Base-by-base conservation (phyloP, 2,113 vertebrate genomes). In the Sinocyclocheilus maitianheensis region DNA sequence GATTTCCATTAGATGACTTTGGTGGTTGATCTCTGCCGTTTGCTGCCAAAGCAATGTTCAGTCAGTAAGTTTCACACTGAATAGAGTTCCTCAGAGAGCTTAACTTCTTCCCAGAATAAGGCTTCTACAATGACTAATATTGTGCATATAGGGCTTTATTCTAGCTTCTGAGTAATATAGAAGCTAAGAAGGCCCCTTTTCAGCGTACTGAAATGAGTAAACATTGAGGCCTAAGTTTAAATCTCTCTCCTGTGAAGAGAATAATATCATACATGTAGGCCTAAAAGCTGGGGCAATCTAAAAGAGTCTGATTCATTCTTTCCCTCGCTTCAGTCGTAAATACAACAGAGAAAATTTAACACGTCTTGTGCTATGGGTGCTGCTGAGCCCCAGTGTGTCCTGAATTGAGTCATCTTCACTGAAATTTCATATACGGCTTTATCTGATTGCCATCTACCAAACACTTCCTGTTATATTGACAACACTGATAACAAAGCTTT, bases 31-130 rank as follows among this genome's bases (percentile, higher is more conserved):
- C 37, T 22, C 81, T 76, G 30, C 5, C 6, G 20, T 58, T 71
- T 60, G 77, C 72, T 76, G 24, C 62, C 60, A 16, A 43, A 81
- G 43, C 53, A 65, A 40, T 14, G 85, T 83, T 86, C 85, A 86
- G 84, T 79, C 65, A 91, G 84, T 88, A 62, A 90, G 94, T 95
- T 96, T 96, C 95, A 94, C 89, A 93, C 91, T 96, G 93, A 95
- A 95, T 94, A 87, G 87, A 93, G 94, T 95, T 96, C 95, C 94
- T 94, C 92, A 93, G 88, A 90, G 91, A 63, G 90, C n/a, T 91
- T 93, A 92, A 89, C 91, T 37, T 91, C 92, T 96, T 96, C 95
- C 94, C 91, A 96, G 95, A 95, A 96, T 88, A 80, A 85, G 89
- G 90, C 90, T 87, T 90, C 86, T 84, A 80, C 24, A 86, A 82